Evolutionary conservation across 2,797 vertebrate species (phyloP).

Genomic region (Avahi laniger): DNA sequence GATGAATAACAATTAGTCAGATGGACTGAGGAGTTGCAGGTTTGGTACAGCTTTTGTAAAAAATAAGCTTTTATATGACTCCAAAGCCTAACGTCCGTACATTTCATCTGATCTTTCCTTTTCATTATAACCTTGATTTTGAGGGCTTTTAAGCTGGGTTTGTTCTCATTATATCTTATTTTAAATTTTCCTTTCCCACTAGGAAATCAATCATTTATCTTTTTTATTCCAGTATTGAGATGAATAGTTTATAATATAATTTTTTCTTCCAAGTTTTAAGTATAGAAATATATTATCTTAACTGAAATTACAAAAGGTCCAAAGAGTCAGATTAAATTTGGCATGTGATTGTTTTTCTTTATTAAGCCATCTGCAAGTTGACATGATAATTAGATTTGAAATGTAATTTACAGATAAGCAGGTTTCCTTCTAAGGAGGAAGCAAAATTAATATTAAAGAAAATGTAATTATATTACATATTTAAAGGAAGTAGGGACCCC

Average conservation of each 20-base stretch:
- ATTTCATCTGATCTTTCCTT: neutral
- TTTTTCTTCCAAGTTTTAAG: conserved; percentile 48
- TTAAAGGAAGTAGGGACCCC: conserved; percentile 65
- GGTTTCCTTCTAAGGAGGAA: conserved; percentile 76
- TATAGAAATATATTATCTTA: conserved; percentile 50
- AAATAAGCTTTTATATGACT: neutral
- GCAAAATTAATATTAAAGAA: conserved; percentile 74
- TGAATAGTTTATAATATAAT: neutral
- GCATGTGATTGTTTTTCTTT: conserved; percentile 60
- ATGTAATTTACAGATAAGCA: conserved; percentile 73
- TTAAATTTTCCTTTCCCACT: conserved; percentile 33
- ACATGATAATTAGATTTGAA: conserved; percentile 72
- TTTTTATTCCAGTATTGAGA: conserved; percentile 28
- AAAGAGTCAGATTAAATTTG: conserved; percentile 54
- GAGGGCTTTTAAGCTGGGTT: neutral
- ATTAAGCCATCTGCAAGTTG: conserved; percentile 69
- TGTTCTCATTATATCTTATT: neutral
- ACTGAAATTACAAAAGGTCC: conserved; percentile 57
- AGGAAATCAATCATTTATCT: conserved; percentile 24
- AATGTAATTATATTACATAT: conserved; percentile 68
- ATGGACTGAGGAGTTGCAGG: neutral
- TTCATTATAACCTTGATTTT: neutral
- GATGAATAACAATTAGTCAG: neutral
- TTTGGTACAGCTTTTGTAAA: neutral
- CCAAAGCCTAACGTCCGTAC: neutral